Base-by-base conservation (phyloP, 1,140 invertebrate species). In the Drosophila elegans region DNA sequence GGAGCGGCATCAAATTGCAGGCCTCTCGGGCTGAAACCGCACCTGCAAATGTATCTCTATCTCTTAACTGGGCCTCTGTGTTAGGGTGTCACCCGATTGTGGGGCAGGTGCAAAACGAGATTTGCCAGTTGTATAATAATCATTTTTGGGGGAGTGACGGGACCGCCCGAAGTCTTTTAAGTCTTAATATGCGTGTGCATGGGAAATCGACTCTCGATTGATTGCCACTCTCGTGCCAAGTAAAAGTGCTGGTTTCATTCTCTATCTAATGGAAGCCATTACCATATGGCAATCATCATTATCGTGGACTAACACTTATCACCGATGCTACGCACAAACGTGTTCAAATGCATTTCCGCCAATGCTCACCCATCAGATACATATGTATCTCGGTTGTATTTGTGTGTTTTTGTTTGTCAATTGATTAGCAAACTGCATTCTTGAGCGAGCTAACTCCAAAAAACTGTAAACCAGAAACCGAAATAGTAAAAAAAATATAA, bases 321-420 rank as follows among this genome's bases (percentile, higher is more conserved):
- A 44, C 42, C 29, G 41, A 36, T 46, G 72, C 73, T 80, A 88
- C 84, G 84, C 84, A 89, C 56, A 88, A 74, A 88, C 84, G 84
- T 88, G 84, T 78, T 89, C 80, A 89, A 89, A 89, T 89, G 84
- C 80, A 84, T 67, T 88, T 88, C 84, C 84, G 84, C 73, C 66
- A n/a, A n/a, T 52, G 49, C 60, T 56, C 41, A 48, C 41, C 74
- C 56, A 53, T 54, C 55, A 71, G 68, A 81, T 63, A 82, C 66
- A 76, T 59, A 39, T 75, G 62, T 68, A 45, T 54, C 42, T 74
- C 12, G 41, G 38, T 9, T 44, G 34, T 55, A 63, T 63, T 38
- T 63, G 46, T 57, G 69, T 57, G 27, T 71, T 55, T 78, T 60
- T 77, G 64, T 78, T 78, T 78, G 74, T 42, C 32, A 52, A 69